Evolutionary conservation across 2,797 vertebrate genomes (phyloP).

Genomic region (Gadopsis bispinosus): DNA sequence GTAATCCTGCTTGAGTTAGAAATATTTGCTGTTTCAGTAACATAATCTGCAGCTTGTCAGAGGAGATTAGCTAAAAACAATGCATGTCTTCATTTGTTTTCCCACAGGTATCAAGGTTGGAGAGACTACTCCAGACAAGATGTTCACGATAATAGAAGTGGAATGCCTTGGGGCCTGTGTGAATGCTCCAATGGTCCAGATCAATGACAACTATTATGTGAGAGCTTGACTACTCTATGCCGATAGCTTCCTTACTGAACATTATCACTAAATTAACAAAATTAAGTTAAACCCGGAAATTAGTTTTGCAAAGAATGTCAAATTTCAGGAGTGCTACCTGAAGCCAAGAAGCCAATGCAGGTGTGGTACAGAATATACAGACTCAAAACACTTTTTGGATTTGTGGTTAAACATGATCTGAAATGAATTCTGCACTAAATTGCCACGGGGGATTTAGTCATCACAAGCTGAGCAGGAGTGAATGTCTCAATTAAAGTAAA

Average conservation of each 20-base stretch:
- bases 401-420: constrained; percentile 14
- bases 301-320: constrained; percentile 32
- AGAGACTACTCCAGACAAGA: constrained; percentile 95
- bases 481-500: constrained; percentile 45
- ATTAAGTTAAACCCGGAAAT: constrained; percentile 54
- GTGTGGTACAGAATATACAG: constrained; percentile 1
- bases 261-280: constrained; percentile 45
- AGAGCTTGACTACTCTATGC: constrained; percentile 78
- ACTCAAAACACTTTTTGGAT: constrained; percentile 11
- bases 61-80: constrained; percentile 10
- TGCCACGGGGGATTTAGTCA: constrained; percentile 19
- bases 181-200: constrained; percentile 99
- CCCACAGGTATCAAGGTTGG: constrained; percentile 93
- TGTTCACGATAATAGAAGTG: constrained; percentile 96
- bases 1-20: constrained; percentile 1
- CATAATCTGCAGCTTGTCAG: constrained; percentile 31
- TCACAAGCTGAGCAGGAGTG: constrained; percentile 25
- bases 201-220: constrained; percentile 99
- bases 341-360: constrained; percentile 1
- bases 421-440: constrained; percentile 19
- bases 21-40: constrained; percentile 38
- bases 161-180: constrained; percentile 99
- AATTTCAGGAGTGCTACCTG: neutral
- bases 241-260: constrained; percentile 22
- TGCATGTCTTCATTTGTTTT: constrained; percentile 44